Evolutionary conservation across 2,113 vertebrate genomes (phyloP).

Genomic region (Pluvialis apricaria): DNA sequence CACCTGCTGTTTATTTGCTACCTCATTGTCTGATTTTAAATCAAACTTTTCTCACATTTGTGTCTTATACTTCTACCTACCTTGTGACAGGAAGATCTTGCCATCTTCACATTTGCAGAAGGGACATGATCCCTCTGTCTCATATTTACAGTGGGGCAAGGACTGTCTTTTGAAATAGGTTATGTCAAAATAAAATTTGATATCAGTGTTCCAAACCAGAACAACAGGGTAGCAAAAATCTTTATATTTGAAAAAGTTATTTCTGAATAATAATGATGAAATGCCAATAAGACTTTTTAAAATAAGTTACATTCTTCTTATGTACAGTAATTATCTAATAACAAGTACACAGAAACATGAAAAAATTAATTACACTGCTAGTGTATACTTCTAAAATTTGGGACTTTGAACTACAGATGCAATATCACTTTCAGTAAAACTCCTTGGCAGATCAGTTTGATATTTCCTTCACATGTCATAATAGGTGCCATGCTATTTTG

Average conservation of each 20-base stretch:
- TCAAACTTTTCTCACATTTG: background rate
- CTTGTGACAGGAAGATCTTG: background rate
- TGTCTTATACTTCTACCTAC: background rate
- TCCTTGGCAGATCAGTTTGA: background rate
- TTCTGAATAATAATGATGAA: background rate
- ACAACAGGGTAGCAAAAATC: background rate
- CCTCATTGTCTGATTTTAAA: background rate
- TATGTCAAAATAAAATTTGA: background rate
- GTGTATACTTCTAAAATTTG: background rate
- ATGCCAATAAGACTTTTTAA: background rate
- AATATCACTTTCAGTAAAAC: background rate
- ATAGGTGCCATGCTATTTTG: background rate
- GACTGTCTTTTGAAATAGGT: background rate
- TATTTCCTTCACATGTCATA: background rate
- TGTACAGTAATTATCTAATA: background rate
- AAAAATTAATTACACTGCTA: background rate
- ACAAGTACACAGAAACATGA: background rate
- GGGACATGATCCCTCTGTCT: background rate
- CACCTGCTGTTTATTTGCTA: background rate
- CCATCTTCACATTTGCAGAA: background rate
- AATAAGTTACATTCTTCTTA: background rate
- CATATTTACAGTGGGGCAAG: background rate
- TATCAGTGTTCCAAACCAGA: background rate
- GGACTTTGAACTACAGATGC: background rate
- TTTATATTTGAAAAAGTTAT: background rate